Evolutionary conservation across 2,113 vertebrate genomes (phyloP).

Genomic region (Eclectus roratus): DNA sequence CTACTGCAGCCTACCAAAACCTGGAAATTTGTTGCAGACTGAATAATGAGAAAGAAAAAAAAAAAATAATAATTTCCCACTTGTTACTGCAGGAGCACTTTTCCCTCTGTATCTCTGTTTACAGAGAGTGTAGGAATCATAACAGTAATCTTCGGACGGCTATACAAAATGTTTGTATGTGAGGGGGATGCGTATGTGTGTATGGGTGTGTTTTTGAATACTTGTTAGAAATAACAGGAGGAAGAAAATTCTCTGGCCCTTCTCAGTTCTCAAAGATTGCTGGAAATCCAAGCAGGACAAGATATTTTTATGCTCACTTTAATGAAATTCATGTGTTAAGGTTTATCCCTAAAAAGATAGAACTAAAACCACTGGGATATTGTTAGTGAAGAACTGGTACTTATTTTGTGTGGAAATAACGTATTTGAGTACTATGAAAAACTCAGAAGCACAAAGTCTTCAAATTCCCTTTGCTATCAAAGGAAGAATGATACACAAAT

Average conservation of each 20-base stretch:
- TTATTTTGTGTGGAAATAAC: neutral
- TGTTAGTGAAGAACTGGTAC: neutral
- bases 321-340: neutral
- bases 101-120: neutral
- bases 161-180: neutral
- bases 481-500: neutral
- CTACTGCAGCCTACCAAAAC: neutral
- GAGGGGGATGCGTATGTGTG: accelerated
- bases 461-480: neutral
- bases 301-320: neutral
- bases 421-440: neutral
- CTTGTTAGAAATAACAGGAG: neutral
- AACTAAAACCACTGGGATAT: neutral
- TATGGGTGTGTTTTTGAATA: neutral
- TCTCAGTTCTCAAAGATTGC: neutral
- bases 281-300: neutral
- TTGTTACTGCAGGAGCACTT: neutral
- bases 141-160: neutral
- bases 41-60: neutral
- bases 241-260: neutral
- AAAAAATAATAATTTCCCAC: neutral
- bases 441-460: neutral
- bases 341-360: neutral
- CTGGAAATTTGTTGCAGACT: neutral
- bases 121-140: neutral